These are phyloP conservation scores for Abramis brama DNA, from an alignment of 2,113 vertebrate genomes.

Conservation along the genomic window DNA sequence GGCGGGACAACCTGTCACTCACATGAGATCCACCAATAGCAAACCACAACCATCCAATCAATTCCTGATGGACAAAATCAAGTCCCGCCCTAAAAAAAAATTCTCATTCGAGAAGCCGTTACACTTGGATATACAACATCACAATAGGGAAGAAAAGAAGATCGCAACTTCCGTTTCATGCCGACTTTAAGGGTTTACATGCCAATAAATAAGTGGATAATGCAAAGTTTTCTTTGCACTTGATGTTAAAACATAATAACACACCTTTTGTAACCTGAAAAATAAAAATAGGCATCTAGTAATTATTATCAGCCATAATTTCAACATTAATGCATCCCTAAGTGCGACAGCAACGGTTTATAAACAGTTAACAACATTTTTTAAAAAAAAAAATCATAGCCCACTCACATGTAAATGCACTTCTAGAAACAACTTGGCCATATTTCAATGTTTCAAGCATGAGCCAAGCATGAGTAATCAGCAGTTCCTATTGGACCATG, in stretches of 20 bases:
- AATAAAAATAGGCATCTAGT: background rate
- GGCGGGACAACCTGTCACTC: too few species aligned
- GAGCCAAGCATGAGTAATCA: constrained; percentile 41
- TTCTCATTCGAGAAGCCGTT: too few species aligned
- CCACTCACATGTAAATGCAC: background rate
- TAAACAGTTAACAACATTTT: background rate
- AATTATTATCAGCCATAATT: background rate
- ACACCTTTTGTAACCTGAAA: background rate
- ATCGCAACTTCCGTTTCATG: too few species aligned
- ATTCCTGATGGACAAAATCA: too few species aligned
- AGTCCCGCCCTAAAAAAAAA: too few species aligned
- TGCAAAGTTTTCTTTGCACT: background rate
- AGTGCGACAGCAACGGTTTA: background rate
- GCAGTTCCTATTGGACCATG: background rate
- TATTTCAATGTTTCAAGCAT: constrained; percentile 18
- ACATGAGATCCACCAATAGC: too few species aligned
- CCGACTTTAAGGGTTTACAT: too few species aligned
- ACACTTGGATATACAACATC: too few species aligned
- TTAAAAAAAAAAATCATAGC: background rate
- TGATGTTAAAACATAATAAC: background rate
- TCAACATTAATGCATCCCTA: background rate
- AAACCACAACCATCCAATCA: too few species aligned
- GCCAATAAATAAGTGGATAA: background rate
- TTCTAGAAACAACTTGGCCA: constrained; percentile 7
- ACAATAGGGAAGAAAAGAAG: too few species aligned